Percentiles rank a stretch among this genome's conserved stretches.
Conservation (phyloP, 2,113 vertebrate species). For the Megaptera novaeangliae region DNA sequence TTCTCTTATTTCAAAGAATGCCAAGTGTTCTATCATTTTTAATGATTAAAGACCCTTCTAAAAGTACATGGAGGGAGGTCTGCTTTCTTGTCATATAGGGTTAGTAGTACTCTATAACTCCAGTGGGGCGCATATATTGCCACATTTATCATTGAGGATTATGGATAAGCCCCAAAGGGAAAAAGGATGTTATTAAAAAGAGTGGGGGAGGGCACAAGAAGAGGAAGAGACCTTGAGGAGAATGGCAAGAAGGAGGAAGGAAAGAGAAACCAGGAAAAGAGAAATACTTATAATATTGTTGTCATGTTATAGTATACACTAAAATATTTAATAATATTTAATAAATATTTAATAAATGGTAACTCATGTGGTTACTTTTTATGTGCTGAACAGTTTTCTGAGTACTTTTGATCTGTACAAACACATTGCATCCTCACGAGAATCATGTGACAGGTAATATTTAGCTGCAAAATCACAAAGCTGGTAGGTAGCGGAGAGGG, state of each 20-base stretch:
- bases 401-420: neutral
- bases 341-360: neutral
- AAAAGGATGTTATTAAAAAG: neutral
- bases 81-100: neutral
- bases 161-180: neutral
- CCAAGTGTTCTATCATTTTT: neutral
- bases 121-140: neutral
- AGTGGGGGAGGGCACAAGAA: neutral
- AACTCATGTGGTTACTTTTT: neutral
- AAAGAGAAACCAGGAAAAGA: neutral
- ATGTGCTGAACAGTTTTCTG: neutral
- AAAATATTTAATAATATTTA: neutral
- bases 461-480: neutral
- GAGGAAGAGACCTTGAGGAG: neutral
- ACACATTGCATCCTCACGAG: neutral
- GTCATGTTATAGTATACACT: neutral
- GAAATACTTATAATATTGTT: neutral
- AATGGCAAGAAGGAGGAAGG: neutral
- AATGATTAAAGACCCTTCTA: neutral
- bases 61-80: neutral
- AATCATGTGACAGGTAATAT: neutral
- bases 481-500: neutral
- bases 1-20: neutral
- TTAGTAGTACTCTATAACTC: neutral
- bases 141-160: neutral